Conservation (phyloP, 2,113 vertebrate species). For the Pimephales promelas region DNA sequence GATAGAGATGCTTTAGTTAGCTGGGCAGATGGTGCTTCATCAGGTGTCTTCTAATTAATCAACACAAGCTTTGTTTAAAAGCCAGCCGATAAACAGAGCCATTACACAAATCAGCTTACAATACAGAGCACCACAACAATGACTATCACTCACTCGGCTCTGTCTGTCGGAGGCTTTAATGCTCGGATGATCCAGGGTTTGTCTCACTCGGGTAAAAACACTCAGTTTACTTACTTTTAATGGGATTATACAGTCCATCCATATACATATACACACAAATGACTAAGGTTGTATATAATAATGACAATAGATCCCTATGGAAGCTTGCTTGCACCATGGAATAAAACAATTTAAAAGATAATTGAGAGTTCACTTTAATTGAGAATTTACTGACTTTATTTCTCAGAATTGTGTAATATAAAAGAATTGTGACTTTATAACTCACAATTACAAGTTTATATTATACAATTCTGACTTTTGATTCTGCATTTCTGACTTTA, state of each 20-base stretch:
- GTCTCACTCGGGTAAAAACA: constrained; percentile 58
- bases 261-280: constrained; percentile 32
- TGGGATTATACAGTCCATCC: constrained; percentile 47
- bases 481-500: no score
- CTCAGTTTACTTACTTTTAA: constrained; percentile 49
- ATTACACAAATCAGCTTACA: constrained; percentile 65
- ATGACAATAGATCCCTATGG: no score
- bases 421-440: no score
- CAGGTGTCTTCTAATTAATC: constrained; percentile 8
- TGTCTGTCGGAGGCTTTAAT: constrained; percentile 49
- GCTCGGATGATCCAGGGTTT: constrained; percentile 38
- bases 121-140: constrained; percentile 51
- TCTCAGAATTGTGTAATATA: no score
- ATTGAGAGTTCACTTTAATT: no score
- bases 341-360: no score
- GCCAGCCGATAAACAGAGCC: constrained; percentile 63
- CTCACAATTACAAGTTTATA: no score
- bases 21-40: constrained; percentile 5
- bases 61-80: constrained; percentile 36
- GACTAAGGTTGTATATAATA: not conserved
- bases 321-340: no score
- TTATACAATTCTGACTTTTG: no score
- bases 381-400: no score
- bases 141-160: not conserved
- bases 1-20: not conserved